These are phyloP conservation scores for Polyploca ridens DNA, from an alignment of 2,888 invertebrate species.

Conservation along the genomic window DNA sequence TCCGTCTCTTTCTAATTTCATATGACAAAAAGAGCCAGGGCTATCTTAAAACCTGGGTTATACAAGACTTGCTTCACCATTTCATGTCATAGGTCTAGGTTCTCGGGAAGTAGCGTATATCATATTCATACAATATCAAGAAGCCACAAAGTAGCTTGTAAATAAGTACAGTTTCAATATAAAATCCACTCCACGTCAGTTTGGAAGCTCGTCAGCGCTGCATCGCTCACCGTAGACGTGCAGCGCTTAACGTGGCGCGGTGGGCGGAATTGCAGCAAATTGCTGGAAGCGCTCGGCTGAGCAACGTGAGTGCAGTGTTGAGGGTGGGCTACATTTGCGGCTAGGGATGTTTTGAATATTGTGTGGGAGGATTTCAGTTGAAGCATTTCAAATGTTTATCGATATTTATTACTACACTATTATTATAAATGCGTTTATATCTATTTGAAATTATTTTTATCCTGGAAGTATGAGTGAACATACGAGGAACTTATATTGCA, in stretches of 20 bases:
- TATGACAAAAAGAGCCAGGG: no score
- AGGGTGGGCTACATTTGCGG: background rate
- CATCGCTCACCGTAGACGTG: conserved; percentile 18
- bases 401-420: no score
- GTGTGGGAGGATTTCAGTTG: background rate
- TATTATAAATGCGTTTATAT: no score
- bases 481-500: no score
- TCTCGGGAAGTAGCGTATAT: background rate
- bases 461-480: no score
- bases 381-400: background rate
- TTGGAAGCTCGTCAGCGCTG: background rate
- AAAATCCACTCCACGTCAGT: conserved; percentile 14
- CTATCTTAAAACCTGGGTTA: no score
- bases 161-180: background rate
- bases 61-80: no score
- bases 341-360: background rate
- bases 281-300: conserved; percentile 19
- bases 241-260: background rate
- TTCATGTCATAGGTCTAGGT: no score
- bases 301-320: conserved; percentile 6
- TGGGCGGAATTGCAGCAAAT: conserved; percentile 19
- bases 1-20: no score
- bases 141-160: background rate
- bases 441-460: no score
- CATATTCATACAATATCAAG: background rate